A percentile compares a stretch with the other conserved stretches of the same genome.
Evolutionary conservation across 1,140 invertebrate genomes (phyloP).

Genomic region (Orchestia grillus): DNA sequence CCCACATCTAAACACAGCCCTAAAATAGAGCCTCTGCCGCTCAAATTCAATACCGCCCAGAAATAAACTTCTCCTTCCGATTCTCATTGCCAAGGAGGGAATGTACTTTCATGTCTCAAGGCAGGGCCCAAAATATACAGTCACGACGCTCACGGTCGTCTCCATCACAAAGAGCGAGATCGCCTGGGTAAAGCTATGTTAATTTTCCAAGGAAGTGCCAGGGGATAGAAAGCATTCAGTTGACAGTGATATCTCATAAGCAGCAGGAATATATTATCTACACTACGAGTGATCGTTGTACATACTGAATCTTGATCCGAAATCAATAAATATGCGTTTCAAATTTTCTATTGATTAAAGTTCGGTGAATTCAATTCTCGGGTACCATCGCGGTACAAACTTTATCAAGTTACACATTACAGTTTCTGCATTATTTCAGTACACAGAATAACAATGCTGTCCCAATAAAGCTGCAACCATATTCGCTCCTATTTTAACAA

Average conservation of each 20-base stretch:
- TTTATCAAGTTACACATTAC: no score
- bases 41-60: slow-evolving; percentile 33
- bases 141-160: neutral
- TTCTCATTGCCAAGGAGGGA: neutral
- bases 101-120: slow-evolving; percentile 14
- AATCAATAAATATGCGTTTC: no score
- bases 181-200: neutral
- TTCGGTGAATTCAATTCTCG: no score
- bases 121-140: neutral
- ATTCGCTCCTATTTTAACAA: neutral
- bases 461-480: neutral
- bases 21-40: slow-evolving; percentile 27
- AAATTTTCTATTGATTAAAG: neutral
- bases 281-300: no score
- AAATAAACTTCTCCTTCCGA: slow-evolving; percentile 43
- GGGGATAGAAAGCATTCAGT: neutral
- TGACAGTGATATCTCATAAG: neutral
- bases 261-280: neutral
- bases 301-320: no score
- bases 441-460: neutral
- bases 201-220: neutral
- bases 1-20: slow-evolving; percentile 4
- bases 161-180: neutral
- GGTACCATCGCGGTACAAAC: no score
- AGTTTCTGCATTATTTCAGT: neutral